Percentiles rank a stretch among this genome's conserved stretches.
Conservation (phyloP, 2,797 vertebrate genomes). For the Ctenosaura bakeri region DNA sequence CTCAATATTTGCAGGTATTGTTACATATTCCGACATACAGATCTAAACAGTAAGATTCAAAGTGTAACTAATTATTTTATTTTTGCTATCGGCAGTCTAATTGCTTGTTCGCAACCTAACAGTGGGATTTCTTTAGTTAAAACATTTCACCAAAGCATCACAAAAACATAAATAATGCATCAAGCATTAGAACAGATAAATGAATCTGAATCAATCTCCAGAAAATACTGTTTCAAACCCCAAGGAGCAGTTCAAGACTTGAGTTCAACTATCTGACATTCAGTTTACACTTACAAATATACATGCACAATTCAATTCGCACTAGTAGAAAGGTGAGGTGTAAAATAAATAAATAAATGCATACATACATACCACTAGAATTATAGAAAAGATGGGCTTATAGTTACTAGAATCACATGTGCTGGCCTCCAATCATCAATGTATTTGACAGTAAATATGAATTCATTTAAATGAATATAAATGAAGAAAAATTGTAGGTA, state of each 20-base stretch:
- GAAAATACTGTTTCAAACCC: not conserved
- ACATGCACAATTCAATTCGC: not conserved
- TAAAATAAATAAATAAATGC: not conserved
- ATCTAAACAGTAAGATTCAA: conserved; percentile 9
- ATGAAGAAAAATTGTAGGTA: not conserved
- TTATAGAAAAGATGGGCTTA: not conserved
- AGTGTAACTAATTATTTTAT: not conserved
- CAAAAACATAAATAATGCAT: not conserved
- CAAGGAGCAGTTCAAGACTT: not conserved
- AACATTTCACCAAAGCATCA: not conserved
- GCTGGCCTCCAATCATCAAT: not conserved
- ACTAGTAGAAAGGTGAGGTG: too few species aligned
- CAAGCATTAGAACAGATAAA: not conserved
- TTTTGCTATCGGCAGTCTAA: not conserved
- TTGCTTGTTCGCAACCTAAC: not conserved
- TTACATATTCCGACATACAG: not conserved
- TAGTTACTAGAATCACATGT: not conserved
- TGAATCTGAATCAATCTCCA: not conserved
- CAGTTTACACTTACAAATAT: not conserved
- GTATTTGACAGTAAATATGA: not conserved
- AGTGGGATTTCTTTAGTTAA: not conserved
- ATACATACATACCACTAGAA: not conserved
- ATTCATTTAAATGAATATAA: not conserved
- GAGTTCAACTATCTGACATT: not conserved
- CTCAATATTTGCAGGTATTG: not conserved